Evolutionary conservation across 1,140 invertebrate genomes (phyloP), one percentile per base, ranked within the genome.

Genomic region (Temnothorax nylanderi): DNA sequence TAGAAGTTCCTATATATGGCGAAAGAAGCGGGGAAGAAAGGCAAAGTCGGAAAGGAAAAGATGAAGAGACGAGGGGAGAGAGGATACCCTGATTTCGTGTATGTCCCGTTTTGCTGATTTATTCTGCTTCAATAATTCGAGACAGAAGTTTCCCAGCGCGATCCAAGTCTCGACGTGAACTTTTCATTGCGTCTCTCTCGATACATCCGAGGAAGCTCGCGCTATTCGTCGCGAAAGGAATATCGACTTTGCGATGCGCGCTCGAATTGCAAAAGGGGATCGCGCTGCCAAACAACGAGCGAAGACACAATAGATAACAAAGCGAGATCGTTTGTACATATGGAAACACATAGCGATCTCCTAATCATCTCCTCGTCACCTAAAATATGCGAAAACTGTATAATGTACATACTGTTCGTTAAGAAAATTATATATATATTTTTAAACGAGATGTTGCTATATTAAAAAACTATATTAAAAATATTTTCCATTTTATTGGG

Each of bases 71-170:
- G 56, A 54, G 3, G 44, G 1, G 74, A 47, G 16, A 6, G n/a
- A 74, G 44, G 67, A 44, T 41, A 54, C 77, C 37, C 76, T 90
- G 77, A 91, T 89, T 26, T 90, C 86, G 80, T 58, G 81, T 82
- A 49, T 80, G 77, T 75, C 51, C 80, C 86, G 81, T 86, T 90
- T 89, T 74, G 72, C 86, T 90, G 88, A 87, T 90, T 92, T 89
- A 91, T 91, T 90, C 87, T 86, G 60, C 72, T 41, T 87, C 65
- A 69, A 34, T 82, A 74, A 90, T 85, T 90, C 89, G 64, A 81
- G 78, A 90, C 85, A 78, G 69, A 88, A 90, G 58, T 86, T 85
- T 81, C 62, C 60, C 60, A 78, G 62, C 85, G 77, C 87, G 85
- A 88, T 90, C 87, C 87, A 69, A 64, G 74, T 87, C 84, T 88